Base-by-base conservation (phyloP, 2,797 vertebrate species). In the Podarcis lilfordi region DNA sequence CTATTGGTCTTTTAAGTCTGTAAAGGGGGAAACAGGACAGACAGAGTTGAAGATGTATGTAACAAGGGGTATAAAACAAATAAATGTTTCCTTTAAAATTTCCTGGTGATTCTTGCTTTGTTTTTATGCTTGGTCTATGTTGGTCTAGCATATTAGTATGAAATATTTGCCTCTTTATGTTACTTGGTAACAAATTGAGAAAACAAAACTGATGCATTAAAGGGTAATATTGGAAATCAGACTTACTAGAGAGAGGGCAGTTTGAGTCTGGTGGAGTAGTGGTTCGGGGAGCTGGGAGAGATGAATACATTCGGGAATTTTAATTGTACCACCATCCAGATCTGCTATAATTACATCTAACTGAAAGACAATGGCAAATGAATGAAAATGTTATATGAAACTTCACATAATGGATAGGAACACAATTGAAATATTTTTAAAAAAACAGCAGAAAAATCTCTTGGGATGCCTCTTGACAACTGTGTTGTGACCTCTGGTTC, bases 291-390 rank as follows among this genome's bases (percentile, higher is more conserved):
- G 98, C 84, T 97, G 96, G 84, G 99, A 99, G 84, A 99, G 97
- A 95, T 99, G 98, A 95, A 99, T 98, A 95, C 98, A 99, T 97
- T 99, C 99, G 21, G 99, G 99, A 95, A 99, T 97, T 97, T 99
- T 99, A 96, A 99, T 99, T 85, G 99, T 99, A 95, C 99, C 99
- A 93, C 99, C 99, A 93, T 99, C 99, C 96, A 99, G 96, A 96
- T 99, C 99, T 88, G 98, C 98, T 94, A 99, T 98, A 92, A 99
- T 99, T 93, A 99, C 99, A 96, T 99, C 99, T 95, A 99, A 97
- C 99, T 99, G 96, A 77, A 97, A 95, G 76, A 93, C 74, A 94
- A 3, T 90, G 86, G 90, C 27, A 90, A 75, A 94, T 1, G 90
- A 43, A 66, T 43, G n/a, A 89, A 35, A 2, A 2, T 61, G 69